phyloP scores from a whole-genome alignment of 1,140 invertebrate genomes.

The Drosophila subpulchrella region DNA sequence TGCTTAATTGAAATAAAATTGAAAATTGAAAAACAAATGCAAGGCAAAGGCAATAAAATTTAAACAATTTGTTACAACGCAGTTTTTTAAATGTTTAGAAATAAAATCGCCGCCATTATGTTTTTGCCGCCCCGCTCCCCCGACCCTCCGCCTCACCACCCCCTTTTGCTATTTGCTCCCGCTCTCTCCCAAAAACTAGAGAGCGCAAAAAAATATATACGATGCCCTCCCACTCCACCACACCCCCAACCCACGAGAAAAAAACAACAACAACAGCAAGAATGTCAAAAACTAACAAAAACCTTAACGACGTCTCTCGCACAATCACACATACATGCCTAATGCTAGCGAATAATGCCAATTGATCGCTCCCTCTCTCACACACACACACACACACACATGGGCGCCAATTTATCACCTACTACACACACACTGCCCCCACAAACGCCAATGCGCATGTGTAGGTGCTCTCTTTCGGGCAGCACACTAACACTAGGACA shows the following conservation, averaged over 20 bases:
- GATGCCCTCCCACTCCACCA: conserved; percentile 28
- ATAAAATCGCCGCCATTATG: conserved; percentile 74
- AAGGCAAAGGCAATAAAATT: conserved; percentile 61
- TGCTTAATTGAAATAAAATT: conserved; percentile 40
- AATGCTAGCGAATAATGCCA: conserved; percentile 47
- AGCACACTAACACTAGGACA: conserved; percentile 30
- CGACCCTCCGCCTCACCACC: conserved; percentile 27
- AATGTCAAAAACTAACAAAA: conserved; percentile 79
- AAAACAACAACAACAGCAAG: conserved; percentile 63
- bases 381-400: conserved; percentile 42
- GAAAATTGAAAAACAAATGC: conserved; percentile 36
- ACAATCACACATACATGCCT: neutral
- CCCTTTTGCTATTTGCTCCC: conserved; percentile 8
- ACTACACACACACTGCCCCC: conserved; percentile 52
- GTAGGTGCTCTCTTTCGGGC: conserved; percentile 47
- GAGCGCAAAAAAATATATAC: conserved; percentile 21
- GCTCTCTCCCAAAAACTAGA: conserved; percentile 16
- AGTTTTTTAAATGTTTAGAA: conserved; percentile 74
- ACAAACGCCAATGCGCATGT: conserved; percentile 10
- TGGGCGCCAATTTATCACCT: conserved; percentile 73
- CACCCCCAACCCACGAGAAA: conserved; percentile 21
- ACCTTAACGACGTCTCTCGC: conserved; percentile 57
- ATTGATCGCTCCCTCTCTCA: conserved; percentile 66
- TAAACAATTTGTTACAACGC: conserved; percentile 79
- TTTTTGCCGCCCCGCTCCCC: conserved; percentile 48